phyloP scores from a whole-genome alignment of 1,140 invertebrate species.

The Tetramorium parvispinum region DNA sequence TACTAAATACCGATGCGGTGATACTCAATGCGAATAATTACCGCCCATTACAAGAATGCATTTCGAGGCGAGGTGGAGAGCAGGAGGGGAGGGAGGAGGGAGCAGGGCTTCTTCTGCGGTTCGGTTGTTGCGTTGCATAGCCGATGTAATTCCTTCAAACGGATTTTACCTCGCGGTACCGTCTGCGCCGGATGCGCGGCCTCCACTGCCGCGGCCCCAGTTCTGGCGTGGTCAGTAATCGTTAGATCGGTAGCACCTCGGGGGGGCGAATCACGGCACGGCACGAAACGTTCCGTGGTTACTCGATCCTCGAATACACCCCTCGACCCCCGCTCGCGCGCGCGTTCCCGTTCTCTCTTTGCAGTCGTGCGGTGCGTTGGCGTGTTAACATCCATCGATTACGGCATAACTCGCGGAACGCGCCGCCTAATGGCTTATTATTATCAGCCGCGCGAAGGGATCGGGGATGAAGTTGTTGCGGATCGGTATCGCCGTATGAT shows the following conservation, averaged over 20 bases:
- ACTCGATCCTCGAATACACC: conserved; percentile 26
- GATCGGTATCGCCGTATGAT: conserved; percentile 62
- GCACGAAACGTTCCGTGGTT: conserved; percentile 66
- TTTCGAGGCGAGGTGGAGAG: neutral
- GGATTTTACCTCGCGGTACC: conserved; percentile 31
- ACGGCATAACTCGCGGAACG: conserved; percentile 57
- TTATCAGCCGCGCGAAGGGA: conserved; percentile 47
- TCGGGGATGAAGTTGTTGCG: conserved; percentile 60
- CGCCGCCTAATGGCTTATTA: conserved; percentile 63
- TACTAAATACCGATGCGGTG: neutral
- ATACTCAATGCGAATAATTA: conserved; percentile 21
- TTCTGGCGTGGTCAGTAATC: conserved; percentile 65
- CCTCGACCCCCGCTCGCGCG: neutral
- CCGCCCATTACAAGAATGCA: conserved; percentile 6
- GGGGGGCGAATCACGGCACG: conserved; percentile 46
- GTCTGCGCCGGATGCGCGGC: conserved; percentile 59
- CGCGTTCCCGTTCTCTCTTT: conserved; percentile 8
- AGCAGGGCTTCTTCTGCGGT: neutral
- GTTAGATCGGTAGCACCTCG: conserved; percentile 65
- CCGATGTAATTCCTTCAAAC: conserved; percentile 53
- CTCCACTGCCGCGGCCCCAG: conserved; percentile 8
- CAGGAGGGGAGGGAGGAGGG: too few species aligned
- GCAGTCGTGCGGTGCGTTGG: conserved; percentile 42
- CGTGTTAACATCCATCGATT: conserved; percentile 64
- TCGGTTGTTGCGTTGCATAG: conserved; percentile 26